Conservation (phyloP, 2,888 invertebrate species). For the Mycalesis mineus region DNA sequence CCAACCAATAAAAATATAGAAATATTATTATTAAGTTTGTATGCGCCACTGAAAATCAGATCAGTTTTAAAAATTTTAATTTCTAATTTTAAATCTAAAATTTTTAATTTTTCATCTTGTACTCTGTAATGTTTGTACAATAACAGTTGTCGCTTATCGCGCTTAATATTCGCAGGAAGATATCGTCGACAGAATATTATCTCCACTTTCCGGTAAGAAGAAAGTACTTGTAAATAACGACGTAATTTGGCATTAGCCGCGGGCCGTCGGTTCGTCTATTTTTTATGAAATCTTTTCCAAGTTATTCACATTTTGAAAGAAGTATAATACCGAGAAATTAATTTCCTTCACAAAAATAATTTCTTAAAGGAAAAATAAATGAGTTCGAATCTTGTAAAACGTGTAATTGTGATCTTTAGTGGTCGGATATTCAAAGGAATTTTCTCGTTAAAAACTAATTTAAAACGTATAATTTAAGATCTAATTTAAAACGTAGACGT, state of each 20-base stretch:
- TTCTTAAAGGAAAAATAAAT: conserved; percentile 62
- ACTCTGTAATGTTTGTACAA: background rate
- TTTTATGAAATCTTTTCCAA: conserved; percentile 69
- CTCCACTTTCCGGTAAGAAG: conserved; percentile 32
- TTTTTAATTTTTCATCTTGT: too few relatives aligned
- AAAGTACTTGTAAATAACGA: conserved; percentile 70
- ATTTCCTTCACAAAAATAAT: conserved; percentile 70
- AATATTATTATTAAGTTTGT: too few relatives aligned
- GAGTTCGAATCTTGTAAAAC: conserved; percentile 64
- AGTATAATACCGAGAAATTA: conserved; percentile 72
- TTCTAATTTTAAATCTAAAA: too few relatives aligned
- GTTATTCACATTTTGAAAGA: conserved; percentile 71
- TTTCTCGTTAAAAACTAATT: conserved; percentile 42
- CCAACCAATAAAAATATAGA: too few relatives aligned
- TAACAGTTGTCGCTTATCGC: conserved; percentile 21
- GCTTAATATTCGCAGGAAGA: conserved; percentile 24
- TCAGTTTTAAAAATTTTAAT: too few relatives aligned
- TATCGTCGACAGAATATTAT: conserved; percentile 25
- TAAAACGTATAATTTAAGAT: conserved; percentile 43
- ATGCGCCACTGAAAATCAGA: too few relatives aligned
- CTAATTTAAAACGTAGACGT: conserved; percentile 42
- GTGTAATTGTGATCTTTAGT: conserved; percentile 67
- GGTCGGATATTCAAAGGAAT: conserved; percentile 57
- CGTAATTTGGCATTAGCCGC: conserved; percentile 71
- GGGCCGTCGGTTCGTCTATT: conserved; percentile 59